A percentile compares a stretch with the other conserved stretches of the same genome.
Evolutionary conservation across 2,797 vertebrate species (phyloP).

Genomic region (Mastacembelus armatus): DNA sequence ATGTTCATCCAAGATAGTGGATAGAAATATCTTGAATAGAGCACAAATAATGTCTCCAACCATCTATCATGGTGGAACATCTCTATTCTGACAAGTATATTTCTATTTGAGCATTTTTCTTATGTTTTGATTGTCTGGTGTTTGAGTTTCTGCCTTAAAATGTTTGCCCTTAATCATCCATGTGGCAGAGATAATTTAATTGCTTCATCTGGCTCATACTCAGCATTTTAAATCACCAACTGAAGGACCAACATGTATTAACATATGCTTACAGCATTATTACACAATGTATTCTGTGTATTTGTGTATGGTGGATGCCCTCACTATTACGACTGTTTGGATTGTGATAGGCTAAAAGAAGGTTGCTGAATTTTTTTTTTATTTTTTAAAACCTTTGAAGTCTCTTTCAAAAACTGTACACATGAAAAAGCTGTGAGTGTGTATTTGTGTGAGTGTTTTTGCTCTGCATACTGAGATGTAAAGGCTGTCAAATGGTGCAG

Average conservation of each 20-base stretch:
- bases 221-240: conserved; percentile 70
- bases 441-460: conserved; percentile 38
- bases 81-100: conserved; percentile 39
- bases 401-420: conserved; percentile 54
- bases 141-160: conserved; percentile 55
- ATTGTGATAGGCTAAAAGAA: conserved; percentile 56
- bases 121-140: conserved; percentile 46
- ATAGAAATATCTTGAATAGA: conserved; percentile 62
- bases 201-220: conserved; percentile 65
- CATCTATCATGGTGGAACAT: conserved; percentile 33
- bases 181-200: conserved; percentile 69
- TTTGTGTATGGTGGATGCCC: conserved; percentile 48
- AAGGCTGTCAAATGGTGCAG: conserved; percentile 79
- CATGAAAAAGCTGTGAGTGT: conserved; percentile 50
- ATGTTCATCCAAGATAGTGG: conserved; percentile 24
- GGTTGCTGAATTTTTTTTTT: conserved; percentile 23
- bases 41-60: conserved; percentile 43
- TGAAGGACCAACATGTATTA: conserved; percentile 60
- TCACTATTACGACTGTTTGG: conserved; percentile 53
- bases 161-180: conserved; percentile 69
- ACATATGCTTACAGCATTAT: conserved; percentile 68
- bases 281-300: conserved; percentile 58
- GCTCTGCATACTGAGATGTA: conserved; percentile 75
- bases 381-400: conserved; percentile 58
- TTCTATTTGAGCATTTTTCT: conserved; percentile 41